These are phyloP conservation scores for Oligia latruncula DNA, from an alignment of 2,888 invertebrate species.

Conservation along the genomic window DNA sequence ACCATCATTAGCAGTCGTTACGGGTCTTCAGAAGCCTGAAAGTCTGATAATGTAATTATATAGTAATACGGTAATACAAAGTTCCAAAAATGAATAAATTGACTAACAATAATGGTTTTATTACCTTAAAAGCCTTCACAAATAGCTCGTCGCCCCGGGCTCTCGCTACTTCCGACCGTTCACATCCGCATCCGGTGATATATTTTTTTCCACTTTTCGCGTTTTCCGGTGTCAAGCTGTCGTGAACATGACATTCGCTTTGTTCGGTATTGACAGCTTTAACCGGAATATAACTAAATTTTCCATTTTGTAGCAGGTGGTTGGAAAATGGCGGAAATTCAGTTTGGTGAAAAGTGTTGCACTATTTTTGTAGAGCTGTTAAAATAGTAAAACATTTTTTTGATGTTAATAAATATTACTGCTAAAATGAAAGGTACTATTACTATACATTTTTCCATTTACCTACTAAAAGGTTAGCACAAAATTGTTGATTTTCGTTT, in stretches of 20 bases:
- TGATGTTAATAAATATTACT: no score
- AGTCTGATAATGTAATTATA: no score
- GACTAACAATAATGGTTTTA: background rate
- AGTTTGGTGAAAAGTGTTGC: background rate
- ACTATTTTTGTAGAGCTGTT: background rate
- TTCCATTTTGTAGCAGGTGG: conserved; percentile 21
- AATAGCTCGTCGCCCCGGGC: conserved; percentile 56
- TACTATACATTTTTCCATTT: no score
- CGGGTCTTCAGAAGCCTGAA: no score
- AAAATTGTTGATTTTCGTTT: no score
- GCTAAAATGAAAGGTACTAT: no score
- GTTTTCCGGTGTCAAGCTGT: conserved; percentile 69
- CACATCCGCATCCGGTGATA: conserved; percentile 69
- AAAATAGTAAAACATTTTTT: background rate
- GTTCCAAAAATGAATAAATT: background rate
- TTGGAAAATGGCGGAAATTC: conserved; percentile 17
- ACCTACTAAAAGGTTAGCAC: no score
- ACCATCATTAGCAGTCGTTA: no score
- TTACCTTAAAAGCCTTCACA: background rate
- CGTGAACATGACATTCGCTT: conserved; percentile 66
- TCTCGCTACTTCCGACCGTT: conserved; percentile 68
- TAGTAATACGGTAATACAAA: background rate
- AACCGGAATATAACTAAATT: conserved; percentile 23
- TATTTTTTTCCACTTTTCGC: conserved; percentile 72
- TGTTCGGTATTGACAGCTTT: conserved; percentile 47